phyloP scores from a whole-genome alignment of 1,140 invertebrate genomes.

The Aporrectodea caliginosa region DNA sequence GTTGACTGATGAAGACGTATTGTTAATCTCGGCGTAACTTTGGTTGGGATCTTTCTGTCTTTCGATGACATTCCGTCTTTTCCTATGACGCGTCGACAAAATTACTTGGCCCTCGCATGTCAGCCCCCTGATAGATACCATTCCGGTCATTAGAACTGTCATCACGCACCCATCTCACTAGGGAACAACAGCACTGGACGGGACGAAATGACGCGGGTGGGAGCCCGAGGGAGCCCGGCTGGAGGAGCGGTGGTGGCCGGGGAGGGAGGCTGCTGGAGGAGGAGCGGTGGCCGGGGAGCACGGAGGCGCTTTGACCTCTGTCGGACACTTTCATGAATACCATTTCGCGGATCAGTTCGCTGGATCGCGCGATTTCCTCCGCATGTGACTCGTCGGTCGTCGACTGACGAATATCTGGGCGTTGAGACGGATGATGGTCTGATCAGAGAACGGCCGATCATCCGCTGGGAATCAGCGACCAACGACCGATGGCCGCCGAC shows the following conservation, averaged over 20 bases:
- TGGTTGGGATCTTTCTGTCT: background rate
- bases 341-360: background rate
- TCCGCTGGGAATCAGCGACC: background rate
- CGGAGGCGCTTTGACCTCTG: background rate
- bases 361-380: background rate
- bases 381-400: background rate
- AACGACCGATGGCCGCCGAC: background rate
- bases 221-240: too few relatives aligned
- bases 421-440: too few relatives aligned
- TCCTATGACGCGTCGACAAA: background rate
- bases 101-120: background rate
- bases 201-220: too few relatives aligned
- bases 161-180: background rate
- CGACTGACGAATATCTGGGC: background rate
- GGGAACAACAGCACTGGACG: too few relatives aligned
- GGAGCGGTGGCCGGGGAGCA: background rate
- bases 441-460: background rate
- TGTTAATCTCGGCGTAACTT: background rate
- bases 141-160: background rate
- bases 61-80: background rate
- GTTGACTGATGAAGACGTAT: constrained; percentile 2
- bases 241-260: too few relatives aligned
- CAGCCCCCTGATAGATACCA: background rate
- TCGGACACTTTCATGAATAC: background rate
- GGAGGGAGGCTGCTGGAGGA: background rate